phyloP scores from a whole-genome alignment of 92 coral and sea anemone genomes.

The Isaurus tuberculatus region DNA sequence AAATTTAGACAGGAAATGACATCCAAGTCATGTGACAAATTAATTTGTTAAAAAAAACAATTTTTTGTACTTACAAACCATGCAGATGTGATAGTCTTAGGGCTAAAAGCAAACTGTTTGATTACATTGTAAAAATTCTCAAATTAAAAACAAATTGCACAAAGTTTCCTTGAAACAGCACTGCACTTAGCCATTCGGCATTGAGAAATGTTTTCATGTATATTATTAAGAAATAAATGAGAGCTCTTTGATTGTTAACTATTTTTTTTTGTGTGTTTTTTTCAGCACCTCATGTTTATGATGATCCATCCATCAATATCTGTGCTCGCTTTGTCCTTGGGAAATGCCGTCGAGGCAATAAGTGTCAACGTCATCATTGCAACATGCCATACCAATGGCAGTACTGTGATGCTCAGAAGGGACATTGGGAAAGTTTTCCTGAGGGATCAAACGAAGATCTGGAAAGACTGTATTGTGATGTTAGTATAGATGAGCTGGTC shows the following conservation, averaged over 20 bases:
- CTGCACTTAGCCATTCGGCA: too few species aligned
- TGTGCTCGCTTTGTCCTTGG: constrained; percentile 77
- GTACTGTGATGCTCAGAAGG: constrained; percentile 40
- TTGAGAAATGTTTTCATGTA: too few species aligned
- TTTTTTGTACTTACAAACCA: too few species aligned
- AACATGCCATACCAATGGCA: constrained; percentile 82
- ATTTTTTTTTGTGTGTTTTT: neutral
- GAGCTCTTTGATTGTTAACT: neutral
- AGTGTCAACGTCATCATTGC: constrained; percentile 66
- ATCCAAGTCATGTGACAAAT: too few species aligned
- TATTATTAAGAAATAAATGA: too few species aligned
- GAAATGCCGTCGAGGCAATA: constrained; percentile 59
- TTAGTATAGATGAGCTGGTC: constrained; percentile 54
- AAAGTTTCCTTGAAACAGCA: too few species aligned
- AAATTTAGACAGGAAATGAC: too few species aligned
- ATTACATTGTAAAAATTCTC: too few species aligned
- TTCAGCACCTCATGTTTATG: constrained; percentile 51
- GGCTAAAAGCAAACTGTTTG: too few species aligned
- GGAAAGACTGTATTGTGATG: constrained; percentile 77
- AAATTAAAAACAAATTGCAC: too few species aligned
- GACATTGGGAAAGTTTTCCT: constrained; percentile 61
- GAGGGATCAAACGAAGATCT: constrained; percentile 63
- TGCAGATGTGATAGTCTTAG: too few species aligned
- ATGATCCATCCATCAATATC: constrained; percentile 65
- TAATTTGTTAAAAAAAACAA: too few species aligned